phyloP scores from a whole-genome alignment of 2,113 vertebrate genomes.

The Urocynchramus pylzowi region DNA sequence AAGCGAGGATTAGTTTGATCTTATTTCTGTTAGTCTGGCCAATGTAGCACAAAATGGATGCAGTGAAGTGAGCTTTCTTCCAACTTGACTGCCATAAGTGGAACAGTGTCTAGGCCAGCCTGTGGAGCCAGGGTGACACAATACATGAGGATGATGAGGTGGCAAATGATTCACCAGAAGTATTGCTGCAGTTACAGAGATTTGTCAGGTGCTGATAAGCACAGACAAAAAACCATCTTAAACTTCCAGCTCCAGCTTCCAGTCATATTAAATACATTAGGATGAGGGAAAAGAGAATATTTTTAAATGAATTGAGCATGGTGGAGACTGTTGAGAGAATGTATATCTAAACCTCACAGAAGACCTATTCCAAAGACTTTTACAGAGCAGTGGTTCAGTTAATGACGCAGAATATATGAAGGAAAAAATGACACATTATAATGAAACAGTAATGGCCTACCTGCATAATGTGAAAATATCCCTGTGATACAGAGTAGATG shows the following conservation, averaged over 20 bases:
- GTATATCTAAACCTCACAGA: background rate
- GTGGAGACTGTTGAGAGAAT: background rate
- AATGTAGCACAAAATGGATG: accelerated
- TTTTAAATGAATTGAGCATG: background rate
- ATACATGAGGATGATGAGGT: background rate
- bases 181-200: background rate
- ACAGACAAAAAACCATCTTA: background rate
- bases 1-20: background rate
- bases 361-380: background rate
- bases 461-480: background rate
- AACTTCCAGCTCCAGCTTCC: background rate
- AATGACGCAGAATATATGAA: background rate
- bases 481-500: background rate
- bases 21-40: background rate
- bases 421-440: background rate
- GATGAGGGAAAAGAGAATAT: background rate
- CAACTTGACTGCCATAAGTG: background rate
- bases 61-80: background rate
- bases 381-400: background rate
- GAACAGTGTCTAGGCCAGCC: background rate
- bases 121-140: too few species aligned
- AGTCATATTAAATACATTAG: background rate
- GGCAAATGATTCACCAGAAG: background rate
- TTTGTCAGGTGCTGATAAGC: background rate
- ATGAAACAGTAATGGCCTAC: background rate